These are phyloP conservation scores for Camponotus pennsylvanicus DNA, from an alignment of 1,140 invertebrate species.

Conservation along the genomic window DNA sequence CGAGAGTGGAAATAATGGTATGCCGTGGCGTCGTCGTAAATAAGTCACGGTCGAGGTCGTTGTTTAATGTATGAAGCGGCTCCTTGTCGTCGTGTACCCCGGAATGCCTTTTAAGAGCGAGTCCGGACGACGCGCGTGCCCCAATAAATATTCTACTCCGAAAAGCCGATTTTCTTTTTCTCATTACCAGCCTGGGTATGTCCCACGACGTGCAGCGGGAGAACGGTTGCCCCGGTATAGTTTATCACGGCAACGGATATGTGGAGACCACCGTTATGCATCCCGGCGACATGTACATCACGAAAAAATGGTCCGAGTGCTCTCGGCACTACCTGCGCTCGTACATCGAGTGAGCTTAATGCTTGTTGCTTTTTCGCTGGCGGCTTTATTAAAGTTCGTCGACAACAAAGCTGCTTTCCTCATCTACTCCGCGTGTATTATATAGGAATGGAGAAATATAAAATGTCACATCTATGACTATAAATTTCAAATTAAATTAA, in stretches of 20 bases:
- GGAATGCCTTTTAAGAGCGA: conserved; percentile 56
- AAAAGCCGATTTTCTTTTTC: conserved; percentile 50
- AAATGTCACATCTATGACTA: background rate
- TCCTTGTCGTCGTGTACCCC: conserved; percentile 31
- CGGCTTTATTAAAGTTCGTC: conserved; percentile 49
- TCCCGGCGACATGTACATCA: conserved; percentile 69
- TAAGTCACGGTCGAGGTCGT: conserved; percentile 55
- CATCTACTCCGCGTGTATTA: conserved; percentile 26
- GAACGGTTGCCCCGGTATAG: conserved; percentile 71
- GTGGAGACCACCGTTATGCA: conserved; percentile 74
- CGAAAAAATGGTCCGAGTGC: conserved; percentile 76
- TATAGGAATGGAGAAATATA: background rate
- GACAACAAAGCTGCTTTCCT: conserved; percentile 36
- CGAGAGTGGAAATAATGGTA: conserved; percentile 51
- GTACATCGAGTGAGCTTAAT: conserved; percentile 72
- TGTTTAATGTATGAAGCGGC: conserved; percentile 64
- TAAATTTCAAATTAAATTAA: conserved; percentile 56
- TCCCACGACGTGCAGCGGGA: conserved; percentile 85
- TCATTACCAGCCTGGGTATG: conserved; percentile 86
- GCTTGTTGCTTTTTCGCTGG: conserved; percentile 48
- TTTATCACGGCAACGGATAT: conserved; percentile 56
- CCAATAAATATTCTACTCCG: conserved; percentile 50
- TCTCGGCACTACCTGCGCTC: conserved; percentile 67
- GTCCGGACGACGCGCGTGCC: conserved; percentile 38
- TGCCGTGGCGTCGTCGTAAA: conserved; percentile 58